phyloP scores from a whole-genome alignment of 2,888 invertebrate genomes.

The Thymelicus acteon region DNA sequence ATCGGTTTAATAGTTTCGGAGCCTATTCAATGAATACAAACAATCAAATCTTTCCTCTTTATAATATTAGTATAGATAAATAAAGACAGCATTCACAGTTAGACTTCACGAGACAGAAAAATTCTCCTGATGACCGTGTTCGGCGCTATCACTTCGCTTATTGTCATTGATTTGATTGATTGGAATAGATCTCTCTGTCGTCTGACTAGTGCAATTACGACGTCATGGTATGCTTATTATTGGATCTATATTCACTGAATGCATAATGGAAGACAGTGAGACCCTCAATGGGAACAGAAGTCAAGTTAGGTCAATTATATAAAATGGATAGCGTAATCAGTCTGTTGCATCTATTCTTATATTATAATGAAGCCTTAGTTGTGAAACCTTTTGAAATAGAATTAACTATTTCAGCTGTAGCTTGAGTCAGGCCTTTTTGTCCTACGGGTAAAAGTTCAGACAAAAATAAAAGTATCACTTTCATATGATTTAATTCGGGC shows the following conservation, averaged over 20 bases:
- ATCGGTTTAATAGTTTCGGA: no score
- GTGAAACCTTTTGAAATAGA: no score
- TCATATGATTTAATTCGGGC: background rate
- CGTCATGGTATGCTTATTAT: background rate
- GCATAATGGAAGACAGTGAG: conserved; percentile 13
- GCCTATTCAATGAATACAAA: no score
- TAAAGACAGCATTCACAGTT: no score
- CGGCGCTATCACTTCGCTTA: no score
- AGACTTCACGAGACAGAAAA: no score
- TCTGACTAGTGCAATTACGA: conserved; percentile 6
- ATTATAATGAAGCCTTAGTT: background rate
- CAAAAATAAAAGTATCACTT: conserved; percentile 6
- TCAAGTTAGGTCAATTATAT: conserved; percentile 8
- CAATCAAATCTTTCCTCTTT: no score
- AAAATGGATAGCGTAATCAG: background rate
- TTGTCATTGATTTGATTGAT: background rate
- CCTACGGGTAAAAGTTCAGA: background rate
- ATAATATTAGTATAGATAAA: no score
- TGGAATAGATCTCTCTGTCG: background rate
- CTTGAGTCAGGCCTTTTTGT: no score
- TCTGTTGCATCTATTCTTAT: background rate
- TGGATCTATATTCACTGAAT: conserved; percentile 20
- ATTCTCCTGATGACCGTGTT: no score
- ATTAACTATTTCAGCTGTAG: no score
- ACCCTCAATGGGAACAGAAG: conserved; percentile 3